Base-by-base conservation (phyloP, 2,888 invertebrate genomes). In the Patella ulyssiponensis region DNA sequence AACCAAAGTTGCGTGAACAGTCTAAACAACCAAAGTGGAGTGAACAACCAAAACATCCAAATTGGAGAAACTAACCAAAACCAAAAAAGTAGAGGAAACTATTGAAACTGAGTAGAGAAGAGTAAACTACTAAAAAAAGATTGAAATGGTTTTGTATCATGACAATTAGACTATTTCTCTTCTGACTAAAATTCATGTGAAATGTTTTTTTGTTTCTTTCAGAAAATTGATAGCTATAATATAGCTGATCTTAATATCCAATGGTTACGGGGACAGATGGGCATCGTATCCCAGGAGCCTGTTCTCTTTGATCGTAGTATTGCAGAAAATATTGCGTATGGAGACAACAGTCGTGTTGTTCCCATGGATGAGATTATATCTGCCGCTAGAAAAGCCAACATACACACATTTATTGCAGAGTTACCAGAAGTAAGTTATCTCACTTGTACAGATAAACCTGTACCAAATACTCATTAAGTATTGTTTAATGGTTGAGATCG, bases 271-370 rank as follows among this genome's bases (percentile, higher is more conserved):
- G 93, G 94, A 69, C 95, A 96, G 82, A 94, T 98, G 79, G 97
- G 97, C 4, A 95, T 98, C 80, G 97, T 98, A 1, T 96, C 96
- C 4, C 98, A 98, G 92, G 98, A 98, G 88, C 98, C 97, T 0
- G 95, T 95, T 1, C 93, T 98, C 0, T 98, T 98, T 92, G 96
- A 97, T 90, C 94, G 96, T 77, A 95, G 96, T 12, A 96, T 98
- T 78, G 94, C 93, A 0, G 96, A 98, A 84, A 98, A 98, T 91
- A 98, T 98, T 83, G 95, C 96, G 0, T 98, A 98, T 89, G 98
- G 98, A 4, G 96, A 96, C 89, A 96, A 96, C 89, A 92, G 93
- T 0, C 92, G 95, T n/a, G 90, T 87, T 0, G 94, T 95, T 0
- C 88, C 93, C 2, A 94, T 94, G 92, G 94, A 94, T 73, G 96